Evolutionary conservation across 2,888 invertebrate genomes (phyloP).

Genomic region (Himalopsyche japonica): DNA sequence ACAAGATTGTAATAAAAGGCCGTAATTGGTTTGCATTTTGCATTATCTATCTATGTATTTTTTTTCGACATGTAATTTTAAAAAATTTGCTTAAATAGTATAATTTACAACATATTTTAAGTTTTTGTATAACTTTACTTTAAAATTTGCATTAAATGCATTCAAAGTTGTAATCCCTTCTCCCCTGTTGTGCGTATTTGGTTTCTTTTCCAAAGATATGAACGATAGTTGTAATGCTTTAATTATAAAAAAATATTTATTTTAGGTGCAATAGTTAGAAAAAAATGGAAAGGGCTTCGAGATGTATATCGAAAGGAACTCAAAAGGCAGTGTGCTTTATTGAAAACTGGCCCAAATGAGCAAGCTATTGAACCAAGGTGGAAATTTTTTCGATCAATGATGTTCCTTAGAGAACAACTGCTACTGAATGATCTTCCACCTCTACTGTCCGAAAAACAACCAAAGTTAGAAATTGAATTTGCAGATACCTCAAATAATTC

Average conservation of each 20-base stretch:
- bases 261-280: constrained; percentile 12
- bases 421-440: not conserved
- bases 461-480: not conserved
- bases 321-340: constrained; percentile 4
- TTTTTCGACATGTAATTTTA: no score
- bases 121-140: no score
- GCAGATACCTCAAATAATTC: not conserved
- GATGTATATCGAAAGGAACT: constrained; percentile 12
- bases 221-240: no score
- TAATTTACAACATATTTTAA: no score
- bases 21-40: no score
- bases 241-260: not conserved
- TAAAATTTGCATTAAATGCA: no score
- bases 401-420: constrained; percentile 15
- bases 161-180: no score
- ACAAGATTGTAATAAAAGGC: no score
- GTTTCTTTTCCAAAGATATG: no score
- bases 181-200: no score
- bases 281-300: constrained; percentile 22
- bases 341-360: constrained; percentile 1
- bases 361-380: not conserved
- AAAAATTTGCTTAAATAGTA: no score
- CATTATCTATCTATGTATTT: no score
- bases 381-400: constrained; percentile 19
- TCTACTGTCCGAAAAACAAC: not conserved